Percentiles rank a stretch among this genome's conserved stretches.
Conservation (phyloP, 2,888 invertebrate genomes). For the Agonum fuliginosum region DNA sequence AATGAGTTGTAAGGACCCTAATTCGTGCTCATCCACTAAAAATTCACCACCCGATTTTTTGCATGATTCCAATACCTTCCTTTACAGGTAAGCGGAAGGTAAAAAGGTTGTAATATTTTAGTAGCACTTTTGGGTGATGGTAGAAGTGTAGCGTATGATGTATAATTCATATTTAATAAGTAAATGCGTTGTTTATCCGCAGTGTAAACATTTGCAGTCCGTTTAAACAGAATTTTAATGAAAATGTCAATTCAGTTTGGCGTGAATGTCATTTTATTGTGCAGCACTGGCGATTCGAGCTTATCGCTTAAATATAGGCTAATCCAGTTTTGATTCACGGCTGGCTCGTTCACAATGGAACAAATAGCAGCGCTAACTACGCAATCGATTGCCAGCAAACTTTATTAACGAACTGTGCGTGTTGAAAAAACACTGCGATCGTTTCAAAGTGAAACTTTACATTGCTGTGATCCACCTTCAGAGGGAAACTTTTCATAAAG, state of each 20-base stretch:
- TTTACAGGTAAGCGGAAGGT: no score
- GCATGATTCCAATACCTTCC: no score
- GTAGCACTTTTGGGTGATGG: no score
- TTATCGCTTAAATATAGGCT: conserved; percentile 25
- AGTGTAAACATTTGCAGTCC: not conserved
- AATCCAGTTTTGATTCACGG: conserved; percentile 33
- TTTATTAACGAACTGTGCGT: conserved; percentile 15
- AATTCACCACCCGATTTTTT: no score
- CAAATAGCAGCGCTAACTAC: conserved; percentile 7
- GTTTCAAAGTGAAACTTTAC: conserved; percentile 41
- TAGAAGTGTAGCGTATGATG: no score
- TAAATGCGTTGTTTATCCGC: not conserved
- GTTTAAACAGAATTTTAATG: conserved; percentile 7
- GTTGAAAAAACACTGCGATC: conserved; percentile 17
- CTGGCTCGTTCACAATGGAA: not conserved
- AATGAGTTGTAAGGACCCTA: no score
- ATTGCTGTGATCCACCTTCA: conserved; percentile 48
- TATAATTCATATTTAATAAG: not conserved
- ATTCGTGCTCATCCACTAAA: no score
- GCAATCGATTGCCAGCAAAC: not conserved
- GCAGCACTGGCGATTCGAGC: not conserved
- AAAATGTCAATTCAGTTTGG: not conserved
- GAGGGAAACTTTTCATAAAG: conserved; percentile 30
- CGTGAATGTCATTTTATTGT: not conserved
- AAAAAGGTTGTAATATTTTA: no score